Percentiles rank a stretch among this genome's conserved stretches.
Evolutionary conservation across 2,888 invertebrate genomes (phyloP).

Genomic region (Diachrysia chrysitis): DNA sequence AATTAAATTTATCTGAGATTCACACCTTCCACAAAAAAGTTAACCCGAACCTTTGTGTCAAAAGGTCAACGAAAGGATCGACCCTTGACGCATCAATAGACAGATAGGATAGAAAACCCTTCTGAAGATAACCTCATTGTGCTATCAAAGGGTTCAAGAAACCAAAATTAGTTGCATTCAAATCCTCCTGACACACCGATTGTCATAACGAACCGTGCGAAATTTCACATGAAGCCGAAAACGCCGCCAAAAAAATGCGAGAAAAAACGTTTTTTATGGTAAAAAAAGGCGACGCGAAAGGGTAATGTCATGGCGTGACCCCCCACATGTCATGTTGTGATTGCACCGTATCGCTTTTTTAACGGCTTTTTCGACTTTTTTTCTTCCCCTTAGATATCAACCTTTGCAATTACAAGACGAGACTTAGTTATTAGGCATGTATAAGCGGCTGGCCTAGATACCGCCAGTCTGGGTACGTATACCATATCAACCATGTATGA

Average conservation of each 20-base stretch:
- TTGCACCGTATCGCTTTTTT: constrained; percentile 64
- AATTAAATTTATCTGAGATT: constrained; percentile 75
- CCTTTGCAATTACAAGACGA: constrained; percentile 14
- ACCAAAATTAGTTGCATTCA: constrained; percentile 87
- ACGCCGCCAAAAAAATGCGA: constrained; percentile 54
- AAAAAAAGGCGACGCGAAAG: constrained; percentile 67
- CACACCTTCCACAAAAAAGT: constrained; percentile 74
- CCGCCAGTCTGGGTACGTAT: constrained; percentile 24
- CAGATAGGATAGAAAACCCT: constrained; percentile 78
- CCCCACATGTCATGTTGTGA: constrained; percentile 71
- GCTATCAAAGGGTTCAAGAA: constrained; percentile 76
- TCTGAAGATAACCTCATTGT: constrained; percentile 76
- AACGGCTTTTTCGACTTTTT: constrained; percentile 41
- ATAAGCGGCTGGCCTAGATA: constrained; percentile 42
- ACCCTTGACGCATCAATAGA: constrained; percentile 77
- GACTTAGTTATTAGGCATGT: constrained; percentile 13
- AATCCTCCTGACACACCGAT: constrained; percentile 77
- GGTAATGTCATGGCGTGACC: constrained; percentile 74
- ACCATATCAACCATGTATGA: constrained; percentile 46
- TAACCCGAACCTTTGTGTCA: constrained; percentile 68
- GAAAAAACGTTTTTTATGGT: constrained; percentile 64
- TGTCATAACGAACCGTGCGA: constrained; percentile 86
- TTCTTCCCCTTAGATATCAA: not conserved
- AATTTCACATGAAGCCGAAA: constrained; percentile 76
- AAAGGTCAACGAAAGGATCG: constrained; percentile 81